Evolutionary conservation across 2,797 vertebrate species (phyloP).

Genomic region (Hapalemur alaotrensis): DNA sequence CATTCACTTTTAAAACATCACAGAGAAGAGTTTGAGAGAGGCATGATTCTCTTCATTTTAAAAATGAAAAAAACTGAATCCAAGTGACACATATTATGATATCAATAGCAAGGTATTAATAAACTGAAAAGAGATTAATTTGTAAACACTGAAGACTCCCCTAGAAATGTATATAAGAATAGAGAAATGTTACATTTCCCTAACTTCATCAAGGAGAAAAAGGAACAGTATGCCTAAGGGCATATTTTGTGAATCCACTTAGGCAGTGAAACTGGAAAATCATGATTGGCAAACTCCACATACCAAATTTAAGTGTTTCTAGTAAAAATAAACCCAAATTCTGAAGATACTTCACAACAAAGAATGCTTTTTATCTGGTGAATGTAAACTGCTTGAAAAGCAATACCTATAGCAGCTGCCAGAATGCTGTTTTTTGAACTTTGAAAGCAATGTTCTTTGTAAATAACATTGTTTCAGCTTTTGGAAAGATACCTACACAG

Average conservation of each 20-base stretch:
- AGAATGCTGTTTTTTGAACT: neutral
- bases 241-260: neutral
- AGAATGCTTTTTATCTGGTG: conserved; percentile 28
- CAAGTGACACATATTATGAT: neutral
- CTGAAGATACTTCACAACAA: conserved; percentile 36
- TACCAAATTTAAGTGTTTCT: conserved; percentile 40
- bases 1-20: conserved; percentile 3
- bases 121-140: neutral
- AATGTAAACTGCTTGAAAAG: conserved; percentile 31
- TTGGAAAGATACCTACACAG: neutral
- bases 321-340: conserved; percentile 33
- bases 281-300: neutral
- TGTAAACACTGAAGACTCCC: neutral
- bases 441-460: neutral
- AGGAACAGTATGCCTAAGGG: neutral
- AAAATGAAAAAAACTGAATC: neutral
- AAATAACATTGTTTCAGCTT: neutral
- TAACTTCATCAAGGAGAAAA: neutral
- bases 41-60: neutral
- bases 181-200: neutral
- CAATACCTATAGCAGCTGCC: neutral
- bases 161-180: neutral
- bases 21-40: neutral
- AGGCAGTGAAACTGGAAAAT: neutral
- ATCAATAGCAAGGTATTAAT: neutral